These are phyloP conservation scores for Platycheirus rosarum DNA, from an alignment of 2,888 invertebrate species.

Conservation along the genomic window DNA sequence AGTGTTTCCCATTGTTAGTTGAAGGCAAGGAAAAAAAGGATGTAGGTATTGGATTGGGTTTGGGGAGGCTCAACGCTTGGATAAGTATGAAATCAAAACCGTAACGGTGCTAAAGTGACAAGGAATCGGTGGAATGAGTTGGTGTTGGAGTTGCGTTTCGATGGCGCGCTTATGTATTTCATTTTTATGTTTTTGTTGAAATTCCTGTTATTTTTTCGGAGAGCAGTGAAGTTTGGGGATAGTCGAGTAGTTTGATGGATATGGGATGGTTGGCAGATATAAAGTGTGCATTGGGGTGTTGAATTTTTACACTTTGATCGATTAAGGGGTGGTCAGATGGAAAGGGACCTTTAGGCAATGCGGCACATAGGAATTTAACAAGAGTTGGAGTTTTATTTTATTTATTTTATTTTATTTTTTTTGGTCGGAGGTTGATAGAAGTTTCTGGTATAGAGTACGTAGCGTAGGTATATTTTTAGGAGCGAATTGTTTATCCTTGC, in stretches of 20 bases:
- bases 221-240: neutral
- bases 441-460: conserved; percentile 7
- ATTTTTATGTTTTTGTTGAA: conserved; percentile 62
- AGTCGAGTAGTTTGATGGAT: conserved; percentile 24
- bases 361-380: conserved; percentile 61
- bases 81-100: conserved; percentile 38
- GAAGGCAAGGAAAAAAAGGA: conserved; percentile 4
- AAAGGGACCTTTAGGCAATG: conserved; percentile 39
- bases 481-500: conserved; percentile 58
- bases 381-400: conserved; percentile 45
- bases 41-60: neutral
- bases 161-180: conserved; percentile 57
- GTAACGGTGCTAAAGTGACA: conserved; percentile 37
- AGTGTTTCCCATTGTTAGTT: conserved; percentile 70
- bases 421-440: conserved; percentile 7
- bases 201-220: conserved; percentile 17
- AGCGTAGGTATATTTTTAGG: conserved; percentile 43
- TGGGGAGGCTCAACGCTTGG: neutral
- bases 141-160: conserved; percentile 8
- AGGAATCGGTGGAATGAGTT: conserved; percentile 38
- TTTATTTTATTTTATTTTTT: conserved; percentile 13
- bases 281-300: conserved; percentile 37
- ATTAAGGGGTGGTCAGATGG: conserved; percentile 59
- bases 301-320: conserved; percentile 71
- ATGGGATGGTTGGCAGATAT: neutral